A percentile compares a stretch with the other conserved stretches of the same genome.
phyloP scores from a whole-genome alignment of 2,113 vertebrate genomes.

The Pterocles gutturalis region DNA sequence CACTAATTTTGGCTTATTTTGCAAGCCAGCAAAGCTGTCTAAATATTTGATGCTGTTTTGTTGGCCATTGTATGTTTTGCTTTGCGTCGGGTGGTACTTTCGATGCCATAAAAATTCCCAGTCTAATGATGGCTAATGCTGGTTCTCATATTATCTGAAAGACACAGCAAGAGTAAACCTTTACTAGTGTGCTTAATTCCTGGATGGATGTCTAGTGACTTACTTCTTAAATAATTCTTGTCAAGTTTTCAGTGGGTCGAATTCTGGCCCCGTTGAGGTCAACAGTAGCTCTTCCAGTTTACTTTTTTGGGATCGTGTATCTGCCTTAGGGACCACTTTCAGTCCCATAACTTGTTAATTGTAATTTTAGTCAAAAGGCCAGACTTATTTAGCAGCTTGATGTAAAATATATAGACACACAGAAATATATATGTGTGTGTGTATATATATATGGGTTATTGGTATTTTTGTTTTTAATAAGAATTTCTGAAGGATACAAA shows the following conservation, averaged over 20 bases:
- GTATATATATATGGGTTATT: no score
- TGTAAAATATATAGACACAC: not conserved
- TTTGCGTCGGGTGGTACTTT: not conserved
- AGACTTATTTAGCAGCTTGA: not conserved
- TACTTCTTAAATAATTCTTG: not conserved
- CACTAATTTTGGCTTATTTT: conserved; percentile 32
- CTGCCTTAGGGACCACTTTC: not conserved
- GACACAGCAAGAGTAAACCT: not conserved
- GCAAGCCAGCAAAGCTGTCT: conserved; percentile 29
- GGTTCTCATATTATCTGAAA: not conserved
- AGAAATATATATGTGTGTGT: not conserved
- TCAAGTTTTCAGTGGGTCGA: not conserved
- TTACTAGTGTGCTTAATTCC: not conserved
- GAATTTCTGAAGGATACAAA: conserved; percentile 4
- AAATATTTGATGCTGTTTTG: not conserved
- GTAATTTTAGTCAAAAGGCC: not conserved
- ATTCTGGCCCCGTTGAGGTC: not conserved
- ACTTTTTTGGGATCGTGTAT: not conserved
- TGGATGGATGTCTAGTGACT: not conserved
- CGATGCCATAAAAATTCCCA: not conserved
- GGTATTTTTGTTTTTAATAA: not conserved
- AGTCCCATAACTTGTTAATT: conserved; percentile 2
- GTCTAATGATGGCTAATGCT: not conserved
- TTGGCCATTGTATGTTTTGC: conserved; percentile 34
- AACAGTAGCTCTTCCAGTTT: not conserved